These are phyloP conservation scores for Antechinus stuartii DNA, from an alignment of 2,113 vertebrate species.

Conservation along the genomic window DNA sequence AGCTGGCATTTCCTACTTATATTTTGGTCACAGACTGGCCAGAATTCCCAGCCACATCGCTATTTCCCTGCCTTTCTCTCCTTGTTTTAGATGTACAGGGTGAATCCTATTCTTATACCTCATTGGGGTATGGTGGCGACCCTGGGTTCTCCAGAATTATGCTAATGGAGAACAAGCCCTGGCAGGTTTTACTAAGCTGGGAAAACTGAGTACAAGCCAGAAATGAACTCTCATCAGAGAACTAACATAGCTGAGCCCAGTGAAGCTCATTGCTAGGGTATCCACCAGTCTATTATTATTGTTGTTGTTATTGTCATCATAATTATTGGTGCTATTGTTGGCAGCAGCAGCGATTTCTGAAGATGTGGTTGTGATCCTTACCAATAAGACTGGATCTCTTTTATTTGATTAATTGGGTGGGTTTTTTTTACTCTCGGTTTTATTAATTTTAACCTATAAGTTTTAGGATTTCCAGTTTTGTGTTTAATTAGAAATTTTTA, in stretches of 20 bases:
- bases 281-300: neutral
- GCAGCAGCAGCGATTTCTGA: neutral
- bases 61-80: neutral
- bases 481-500: neutral
- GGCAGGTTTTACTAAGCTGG: neutral
- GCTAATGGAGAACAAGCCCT: neutral
- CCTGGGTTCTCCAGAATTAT: neutral
- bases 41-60: slow-evolving; percentile 36
- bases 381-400: neutral
- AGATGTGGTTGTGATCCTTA: neutral
- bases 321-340: neutral
- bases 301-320: neutral
- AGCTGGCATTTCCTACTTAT: slow-evolving; percentile 17
- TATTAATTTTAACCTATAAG: neutral
- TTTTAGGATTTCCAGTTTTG: neutral
- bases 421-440: neutral
- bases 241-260: neutral
- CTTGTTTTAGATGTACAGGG: neutral
- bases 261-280: neutral
- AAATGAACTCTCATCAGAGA: neutral
- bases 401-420: neutral
- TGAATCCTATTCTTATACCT: neutral
- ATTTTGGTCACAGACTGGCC: neutral
- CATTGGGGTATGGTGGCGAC: neutral
- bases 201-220: neutral